Evolutionary conservation across 2,797 vertebrate genomes (phyloP), one percentile per base, ranked within the genome.

Genomic region (Schizopygopsis malacanthus): DNA sequence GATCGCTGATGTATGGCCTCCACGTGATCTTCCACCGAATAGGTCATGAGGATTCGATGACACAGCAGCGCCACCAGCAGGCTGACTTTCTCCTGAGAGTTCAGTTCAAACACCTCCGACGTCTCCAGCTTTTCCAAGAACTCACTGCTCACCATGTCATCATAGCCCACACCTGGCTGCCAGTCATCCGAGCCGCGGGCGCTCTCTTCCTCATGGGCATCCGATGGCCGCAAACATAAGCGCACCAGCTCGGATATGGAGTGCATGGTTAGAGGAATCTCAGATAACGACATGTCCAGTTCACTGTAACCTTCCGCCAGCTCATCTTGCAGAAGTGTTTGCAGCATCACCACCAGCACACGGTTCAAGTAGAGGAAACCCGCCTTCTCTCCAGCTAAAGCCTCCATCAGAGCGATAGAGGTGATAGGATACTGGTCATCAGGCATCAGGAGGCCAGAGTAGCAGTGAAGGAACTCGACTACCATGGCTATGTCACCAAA

Each of bases 11-110:
- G 98, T 89, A 96, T 96, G n/a, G 96, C 92, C 11, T 99, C 98
- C 43, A 99, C 96, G 0, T 99, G 97, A 88, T 99, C 98, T 90
- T 98, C 98, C 69, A 99, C 96, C 0, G 98, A 99, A 90, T 99
- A 99, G 0, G 98, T 99, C 98, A 99, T 98, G 1, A 99, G 96
- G 83, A 99, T 99, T 43, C 98, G 96, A 92, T 99, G 97, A 89
- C 97, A 99, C 39, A 99, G n/a, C n/a, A n/a, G 95, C 0, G 97
- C 98, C 37, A 96, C 94, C 13, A 99, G 93, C 87, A 99, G 96
- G 89, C 33, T 95, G 45, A 98, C 92, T 87, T 99, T 99, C 93
- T 99, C 98, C 59, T 97, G 96, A 0, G 97, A 95, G 4, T 94
- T 95, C 75, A 99, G 91, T 89, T 99, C 98, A 85, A 99, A 99